Base-by-base conservation (phyloP, 2,888 invertebrate species). In the Lithosia quadra region DNA sequence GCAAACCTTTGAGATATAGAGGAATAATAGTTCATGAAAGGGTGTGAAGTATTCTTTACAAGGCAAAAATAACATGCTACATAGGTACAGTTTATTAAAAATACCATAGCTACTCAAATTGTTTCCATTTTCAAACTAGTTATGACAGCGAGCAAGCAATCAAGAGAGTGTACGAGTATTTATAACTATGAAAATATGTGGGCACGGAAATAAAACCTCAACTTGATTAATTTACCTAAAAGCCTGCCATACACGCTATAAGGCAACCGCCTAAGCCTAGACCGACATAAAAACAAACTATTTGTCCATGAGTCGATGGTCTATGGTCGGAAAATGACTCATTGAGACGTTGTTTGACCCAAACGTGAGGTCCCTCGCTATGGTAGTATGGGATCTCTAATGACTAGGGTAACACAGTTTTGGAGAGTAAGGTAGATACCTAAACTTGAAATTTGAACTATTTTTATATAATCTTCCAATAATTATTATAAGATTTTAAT, bases 141-240 rank as follows among this genome's bases (percentile, higher is more conserved):
- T 36, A 10, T 21, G 18, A 58, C 28, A n/a, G 18, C 28, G 58
- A 28, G 8, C 33, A 11, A 24, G 28, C 13, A 34, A 33, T 34
- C 58, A 33, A 58, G 3, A 34, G 58, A 33, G 33, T 18, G 58
- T 33, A 21, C 28, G 2, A 18, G 5, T 34, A 18, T 58, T 33
- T 18, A 58, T n/a, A 73, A 67, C 60, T 72, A 62, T 28, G 56
- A 60, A 58, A 43, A 53, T 69, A 60, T 18, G 18, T 56, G 59
- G 8, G 18, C 18, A 49, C n/a, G 7, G 13, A 21, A 10, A 75
- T 80, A 71, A 73, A 74, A 69, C 61, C 39, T 34, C 67, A 69
- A 57, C 69, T 64, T 71, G 67, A 75, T 62, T 69, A 73, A 75
- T 82, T 81, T 73, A 75, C 71, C 67, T 78, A 80, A 82, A 80